Evolutionary conservation across 2,888 invertebrate species (phyloP).

Genomic region (Formica aserva): DNA sequence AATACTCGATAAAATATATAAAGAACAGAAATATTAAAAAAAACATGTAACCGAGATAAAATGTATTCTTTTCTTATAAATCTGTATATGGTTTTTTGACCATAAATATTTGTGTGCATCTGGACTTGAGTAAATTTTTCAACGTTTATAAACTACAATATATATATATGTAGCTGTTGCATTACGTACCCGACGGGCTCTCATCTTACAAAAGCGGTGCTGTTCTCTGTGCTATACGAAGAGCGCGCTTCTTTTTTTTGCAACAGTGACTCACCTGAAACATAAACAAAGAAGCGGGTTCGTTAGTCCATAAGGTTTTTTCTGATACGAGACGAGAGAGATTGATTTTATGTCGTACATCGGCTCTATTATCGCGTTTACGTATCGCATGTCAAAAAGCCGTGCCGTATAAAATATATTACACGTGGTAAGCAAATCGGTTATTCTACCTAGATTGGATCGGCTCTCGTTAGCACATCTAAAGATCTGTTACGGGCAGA

Average conservation of each 20-base stretch:
- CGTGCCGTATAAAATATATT: constrained; percentile 38
- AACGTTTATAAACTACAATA: constrained; percentile 59
- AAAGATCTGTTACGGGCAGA: constrained; percentile 16
- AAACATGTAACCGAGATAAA: not conserved
- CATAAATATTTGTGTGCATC: not conserved
- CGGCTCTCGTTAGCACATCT: constrained; percentile 49
- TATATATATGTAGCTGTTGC: constrained; percentile 46
- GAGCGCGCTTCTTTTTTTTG: constrained; percentile 19
- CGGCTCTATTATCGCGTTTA: constrained; percentile 19
- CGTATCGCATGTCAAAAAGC: constrained; percentile 45
- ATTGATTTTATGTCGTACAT: constrained; percentile 58
- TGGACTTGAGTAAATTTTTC: constrained; percentile 69
- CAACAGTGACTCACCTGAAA: constrained; percentile 77
- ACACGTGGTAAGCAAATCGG: constrained; percentile 49
- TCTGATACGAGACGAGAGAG: constrained; percentile 50
- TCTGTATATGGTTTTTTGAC: constrained; percentile 2
- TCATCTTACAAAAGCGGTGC: constrained; percentile 45
- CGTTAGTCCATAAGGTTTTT: constrained; percentile 66
- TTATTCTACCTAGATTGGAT: constrained; percentile 52
- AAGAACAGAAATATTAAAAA: not conserved
- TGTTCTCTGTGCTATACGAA: constrained; percentile 29
- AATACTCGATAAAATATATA: not conserved
- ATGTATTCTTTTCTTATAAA: constrained; percentile 1
- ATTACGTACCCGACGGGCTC: constrained; percentile 49
- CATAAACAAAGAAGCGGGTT: constrained; percentile 72